Conservation (phyloP, 2,888 invertebrate genomes). For the Hoplodrina ambigua region DNA sequence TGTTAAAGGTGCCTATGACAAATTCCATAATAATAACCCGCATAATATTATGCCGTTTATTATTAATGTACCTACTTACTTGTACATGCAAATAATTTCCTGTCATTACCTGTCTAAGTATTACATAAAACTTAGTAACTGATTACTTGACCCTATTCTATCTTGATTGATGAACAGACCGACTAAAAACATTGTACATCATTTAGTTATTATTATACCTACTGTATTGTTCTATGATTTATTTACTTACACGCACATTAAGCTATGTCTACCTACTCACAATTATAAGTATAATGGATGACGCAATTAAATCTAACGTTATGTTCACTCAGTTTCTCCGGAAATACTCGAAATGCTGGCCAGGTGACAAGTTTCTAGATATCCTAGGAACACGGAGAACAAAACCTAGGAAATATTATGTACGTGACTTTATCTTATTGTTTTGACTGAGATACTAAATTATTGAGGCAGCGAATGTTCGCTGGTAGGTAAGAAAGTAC, state of each 20-base stretch:
- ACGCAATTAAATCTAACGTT: constrained; percentile 51
- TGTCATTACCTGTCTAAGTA: constrained; percentile 43
- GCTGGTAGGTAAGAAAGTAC: constrained; percentile 34
- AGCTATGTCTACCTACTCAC: constrained; percentile 7
- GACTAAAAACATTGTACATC: constrained; percentile 30
- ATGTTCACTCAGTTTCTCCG: constrained; percentile 53
- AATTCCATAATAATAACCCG: constrained; percentile 28
- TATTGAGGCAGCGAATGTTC: constrained; percentile 36
- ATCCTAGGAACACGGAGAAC: constrained; percentile 46
- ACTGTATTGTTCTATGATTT: constrained; percentile 39
- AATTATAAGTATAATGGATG: constrained; percentile 34
- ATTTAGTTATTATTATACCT: constrained; percentile 27
- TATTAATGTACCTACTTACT: constrained; percentile 24
- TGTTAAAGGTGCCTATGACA: constrained; percentile 22
- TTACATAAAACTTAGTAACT: constrained; percentile 45
- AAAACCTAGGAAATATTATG: constrained; percentile 57
- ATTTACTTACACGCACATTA: constrained; percentile 16
- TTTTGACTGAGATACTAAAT: constrained; percentile 46
- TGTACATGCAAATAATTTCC: constrained; percentile 56
- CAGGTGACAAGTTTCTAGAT: constrained; percentile 54
- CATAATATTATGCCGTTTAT: constrained; percentile 33
- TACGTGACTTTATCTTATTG: constrained; percentile 58
- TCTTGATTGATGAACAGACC: constrained; percentile 50
- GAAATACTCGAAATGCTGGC: constrained; percentile 51
- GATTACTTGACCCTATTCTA: constrained; percentile 49